Evolutionary conservation across 2,888 invertebrate genomes (phyloP), one percentile per base, ranked within the genome.

Genomic region (Bugulina stolonifera): DNA sequence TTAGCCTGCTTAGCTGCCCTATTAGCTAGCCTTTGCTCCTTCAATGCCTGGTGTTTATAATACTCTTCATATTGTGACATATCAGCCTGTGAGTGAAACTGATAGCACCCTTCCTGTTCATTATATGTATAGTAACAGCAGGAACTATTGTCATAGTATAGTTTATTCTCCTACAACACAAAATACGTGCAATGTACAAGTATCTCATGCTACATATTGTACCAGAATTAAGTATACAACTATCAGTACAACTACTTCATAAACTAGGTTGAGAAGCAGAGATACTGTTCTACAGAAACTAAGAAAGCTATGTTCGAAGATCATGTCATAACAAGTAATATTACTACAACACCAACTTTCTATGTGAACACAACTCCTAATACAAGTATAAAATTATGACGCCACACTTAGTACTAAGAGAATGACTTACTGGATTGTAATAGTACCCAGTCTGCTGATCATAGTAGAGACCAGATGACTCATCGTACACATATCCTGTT

Each of bases 391-490:
- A n/a, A n/a, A n/a, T n/a, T n/a, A n/a, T n/a, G n/a, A n/a, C n/a
- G n/a, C n/a, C n/a, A n/a, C n/a, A n/a, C n/a, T n/a, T n/a, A n/a
- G 43, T 43, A 43, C 18, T 43, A 10, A 18, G 43, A 5, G 18
- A 18, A 43, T 43, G 2, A 54, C 52, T 23, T 70, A 70, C 70
- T 35, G 70, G 70, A 43, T 70, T 43, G 32, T 70, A 70, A 52
- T 70, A 70, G 27, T 54, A 54, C 5, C 54, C 70, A 10, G 70
- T 70, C 27, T 43, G 54, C 54, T 70, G 70, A 52, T 70, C 70
- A 29, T 70, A 70, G 32, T 70, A 70, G 35, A 23, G 54, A 5
- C 70, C 70, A 43, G 35, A 29, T 18, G 10, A 5, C 3, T 70
- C 70, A 70, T 70, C 70, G 32, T 70, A 70, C 18, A 43, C 52